A percentile compares a stretch with the other conserved stretches of the same genome.
Conservation (phyloP, 2,113 vertebrate species). For the Mus musculus region GRCm39 chr14:81149001-81149500, state of each 20-base stretch:
- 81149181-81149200: not conserved
- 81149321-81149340: not conserved
- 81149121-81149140: not conserved
- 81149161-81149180: not conserved
- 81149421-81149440: not conserved
- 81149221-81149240: not conserved
- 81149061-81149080: not conserved
- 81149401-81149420: not conserved
- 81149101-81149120: not conserved
- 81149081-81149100: not conserved
- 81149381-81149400: too few species aligned
- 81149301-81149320: not conserved
- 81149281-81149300: not conserved
- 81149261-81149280: not conserved
- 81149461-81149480: not conserved
- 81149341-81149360: not conserved
- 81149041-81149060: not conserved
- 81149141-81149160: not conserved
- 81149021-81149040: not conserved
- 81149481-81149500: not conserved
- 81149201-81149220: not conserved
- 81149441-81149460: not conserved
- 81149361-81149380: not conserved
- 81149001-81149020: slow-evolving; percentile 4
- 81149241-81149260: not conserved